Conservation (phyloP, 2,797 vertebrate genomes). For the Lerista edwardsae region DNA sequence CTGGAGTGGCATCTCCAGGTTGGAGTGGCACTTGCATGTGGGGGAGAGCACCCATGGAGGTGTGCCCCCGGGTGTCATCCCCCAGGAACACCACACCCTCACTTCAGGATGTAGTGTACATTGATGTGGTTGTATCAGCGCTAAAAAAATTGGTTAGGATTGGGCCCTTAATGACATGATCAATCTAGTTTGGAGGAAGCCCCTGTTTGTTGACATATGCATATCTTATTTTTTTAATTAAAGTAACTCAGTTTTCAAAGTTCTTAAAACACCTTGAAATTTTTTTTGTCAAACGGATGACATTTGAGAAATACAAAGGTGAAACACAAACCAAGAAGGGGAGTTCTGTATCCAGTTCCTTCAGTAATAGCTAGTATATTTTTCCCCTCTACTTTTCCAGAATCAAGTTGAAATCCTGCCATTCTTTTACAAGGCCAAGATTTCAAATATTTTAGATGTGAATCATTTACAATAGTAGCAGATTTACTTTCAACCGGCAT, state of each 20-base stretch:
- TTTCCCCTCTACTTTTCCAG: conserved; percentile 39
- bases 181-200: too few species aligned
- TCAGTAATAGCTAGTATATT: conserved; percentile 27
- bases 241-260: not conserved
- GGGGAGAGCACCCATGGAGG: too few species aligned
- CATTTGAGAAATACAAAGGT: not conserved
- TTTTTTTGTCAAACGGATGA: not conserved
- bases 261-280: not conserved
- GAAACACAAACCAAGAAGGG: not conserved
- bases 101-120: too few species aligned
- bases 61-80: too few species aligned
- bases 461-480: conserved; percentile 71
- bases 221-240: not conserved
- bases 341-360: conserved; percentile 25
- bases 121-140: too few species aligned
- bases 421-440: conserved; percentile 64
- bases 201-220: not conserved
- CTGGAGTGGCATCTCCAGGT: too few species aligned
- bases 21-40: too few species aligned
- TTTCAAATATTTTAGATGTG: conserved; percentile 69
- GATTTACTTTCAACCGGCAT: conserved; percentile 65
- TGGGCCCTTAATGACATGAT: too few species aligned
- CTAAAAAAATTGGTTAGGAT: too few species aligned
- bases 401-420: conserved; percentile 51
- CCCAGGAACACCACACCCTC: too few species aligned